Evolutionary conservation across 2,888 invertebrate genomes (phyloP).

Genomic region (Linnaemya tessellans): DNA sequence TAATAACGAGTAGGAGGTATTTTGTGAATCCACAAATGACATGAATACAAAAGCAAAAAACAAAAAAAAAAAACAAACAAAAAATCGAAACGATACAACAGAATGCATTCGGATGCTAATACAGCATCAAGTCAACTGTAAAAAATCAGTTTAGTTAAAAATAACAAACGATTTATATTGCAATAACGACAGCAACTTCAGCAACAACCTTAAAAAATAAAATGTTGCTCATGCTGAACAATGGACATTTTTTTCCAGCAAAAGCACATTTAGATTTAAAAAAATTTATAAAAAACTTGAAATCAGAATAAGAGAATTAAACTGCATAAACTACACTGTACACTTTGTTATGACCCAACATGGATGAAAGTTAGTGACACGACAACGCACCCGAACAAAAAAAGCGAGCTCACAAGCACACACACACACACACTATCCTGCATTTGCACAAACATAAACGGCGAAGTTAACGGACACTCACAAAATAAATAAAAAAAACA

Average conservation of each 20-base stretch:
- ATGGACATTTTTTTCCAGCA: slow-evolving; percentile 37
- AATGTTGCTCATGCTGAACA: slow-evolving; percentile 45
- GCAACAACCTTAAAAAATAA: slow-evolving; percentile 12
- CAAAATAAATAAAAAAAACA: slow-evolving; percentile 41
- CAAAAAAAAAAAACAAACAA: not conserved
- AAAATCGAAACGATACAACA: slow-evolving; percentile 13
- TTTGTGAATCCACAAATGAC: slow-evolving; percentile 33
- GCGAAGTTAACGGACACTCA: slow-evolving; percentile 25
- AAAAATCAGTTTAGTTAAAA: slow-evolving; percentile 68
- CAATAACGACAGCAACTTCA: slow-evolving; percentile 31
- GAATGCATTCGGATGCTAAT: slow-evolving; percentile 59
- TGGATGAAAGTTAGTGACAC: slow-evolving; percentile 59
- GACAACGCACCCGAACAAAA: slow-evolving; percentile 33
- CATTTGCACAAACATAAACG: not conserved
- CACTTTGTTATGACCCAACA: slow-evolving; percentile 59
- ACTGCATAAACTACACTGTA: slow-evolving; percentile 42
- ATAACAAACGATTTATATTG: slow-evolving; percentile 61
- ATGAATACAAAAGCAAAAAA: not conserved
- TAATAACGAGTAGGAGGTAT: slow-evolving; percentile 23
- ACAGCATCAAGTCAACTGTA: slow-evolving; percentile 60
- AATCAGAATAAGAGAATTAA: slow-evolving; percentile 17
- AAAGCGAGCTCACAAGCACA: not conserved
- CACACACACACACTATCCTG: not conserved
- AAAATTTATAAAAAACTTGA: slow-evolving; percentile 16
- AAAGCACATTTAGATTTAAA: slow-evolving; percentile 44